Evolutionary conservation across 2,888 invertebrate genomes (phyloP).

Genomic region (Ormia ochracea): DNA sequence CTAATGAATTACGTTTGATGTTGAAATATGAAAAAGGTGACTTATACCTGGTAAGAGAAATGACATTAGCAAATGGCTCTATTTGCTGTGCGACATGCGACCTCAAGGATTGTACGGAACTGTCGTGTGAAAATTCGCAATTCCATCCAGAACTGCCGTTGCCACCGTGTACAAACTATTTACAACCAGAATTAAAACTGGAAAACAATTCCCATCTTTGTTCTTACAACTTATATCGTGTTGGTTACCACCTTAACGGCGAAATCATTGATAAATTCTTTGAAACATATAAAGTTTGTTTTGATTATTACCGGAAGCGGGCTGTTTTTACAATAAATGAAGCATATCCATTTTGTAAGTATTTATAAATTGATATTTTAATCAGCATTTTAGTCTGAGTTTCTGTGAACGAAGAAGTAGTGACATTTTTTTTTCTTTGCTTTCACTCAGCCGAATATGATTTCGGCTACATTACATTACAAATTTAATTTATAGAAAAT

Average conservation of each 20-base stretch:
- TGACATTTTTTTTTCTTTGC: too few relatives aligned
- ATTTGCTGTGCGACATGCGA: conserved; percentile 36
- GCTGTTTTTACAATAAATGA: conserved; percentile 46
- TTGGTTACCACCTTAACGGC: conserved; percentile 44
- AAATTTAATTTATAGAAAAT: too few relatives aligned
- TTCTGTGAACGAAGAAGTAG: too few relatives aligned
- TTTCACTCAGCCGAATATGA: too few relatives aligned
- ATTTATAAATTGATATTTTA: background rate
- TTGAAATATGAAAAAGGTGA: conserved; percentile 18
- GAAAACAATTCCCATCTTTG: conserved; percentile 22
- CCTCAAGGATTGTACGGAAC: background rate
- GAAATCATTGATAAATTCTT: conserved; percentile 37
- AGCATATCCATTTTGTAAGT: conserved; percentile 50
- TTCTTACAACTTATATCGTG: conserved; percentile 12
- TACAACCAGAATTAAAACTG: conserved; percentile 3
- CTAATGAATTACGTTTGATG: conserved; percentile 33
- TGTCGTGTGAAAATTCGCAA: conserved; percentile 22
- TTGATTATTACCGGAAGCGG: conserved; percentile 26
- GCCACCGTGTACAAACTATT: background rate
- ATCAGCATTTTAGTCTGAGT: too few relatives aligned
- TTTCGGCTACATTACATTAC: too few relatives aligned
- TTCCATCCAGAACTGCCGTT: background rate
- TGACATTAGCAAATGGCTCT: background rate
- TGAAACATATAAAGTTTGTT: conserved; percentile 46
- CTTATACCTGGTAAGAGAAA: conserved; percentile 15